Evolutionary conservation across 1,140 invertebrate species (phyloP).

Genomic region (Manduca sexta): DNA sequence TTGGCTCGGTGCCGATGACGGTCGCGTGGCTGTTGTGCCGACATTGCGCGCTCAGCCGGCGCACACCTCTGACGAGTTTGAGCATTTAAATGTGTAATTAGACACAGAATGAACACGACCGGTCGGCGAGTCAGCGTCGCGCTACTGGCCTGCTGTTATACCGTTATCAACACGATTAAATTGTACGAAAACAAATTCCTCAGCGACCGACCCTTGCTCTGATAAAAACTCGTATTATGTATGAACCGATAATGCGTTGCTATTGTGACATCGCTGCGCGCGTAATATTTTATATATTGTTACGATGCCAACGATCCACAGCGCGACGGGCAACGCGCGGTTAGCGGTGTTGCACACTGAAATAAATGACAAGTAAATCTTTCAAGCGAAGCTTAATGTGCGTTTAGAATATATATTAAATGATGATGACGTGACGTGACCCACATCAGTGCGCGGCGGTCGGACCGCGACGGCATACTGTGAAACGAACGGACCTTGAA

Average conservation of each 20-base stretch:
- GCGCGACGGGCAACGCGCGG: background rate
- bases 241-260: conserved; percentile 36
- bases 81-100: conserved; percentile 55
- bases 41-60: conserved; percentile 40
- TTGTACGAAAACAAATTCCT: conserved; percentile 59
- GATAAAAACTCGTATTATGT: conserved; percentile 49
- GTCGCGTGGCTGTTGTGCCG: conserved; percentile 44
- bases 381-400: conserved; percentile 8
- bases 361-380: conserved; percentile 15
- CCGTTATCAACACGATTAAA: conserved; percentile 59
- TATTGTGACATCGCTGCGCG: conserved; percentile 32
- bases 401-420: conserved; percentile 27
- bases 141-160: conserved; percentile 43
- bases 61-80: conserved; percentile 49
- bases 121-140: conserved; percentile 37
- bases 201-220: conserved; percentile 27
- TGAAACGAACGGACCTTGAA: conserved; percentile 17
- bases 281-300: conserved; percentile 29
- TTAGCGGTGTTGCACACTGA: background rate
- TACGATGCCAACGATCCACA: background rate
- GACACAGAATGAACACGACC: conserved; percentile 45
- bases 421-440: conserved; percentile 26
- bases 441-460: conserved; percentile 17
- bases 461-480: background rate
- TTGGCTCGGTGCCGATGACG: conserved; percentile 55